A percentile compares a stretch with the other conserved stretches of the same genome.
Evolutionary conservation across 2,797 vertebrate genomes (phyloP).

Genomic region (Anabacerthia variegaticeps): DNA sequence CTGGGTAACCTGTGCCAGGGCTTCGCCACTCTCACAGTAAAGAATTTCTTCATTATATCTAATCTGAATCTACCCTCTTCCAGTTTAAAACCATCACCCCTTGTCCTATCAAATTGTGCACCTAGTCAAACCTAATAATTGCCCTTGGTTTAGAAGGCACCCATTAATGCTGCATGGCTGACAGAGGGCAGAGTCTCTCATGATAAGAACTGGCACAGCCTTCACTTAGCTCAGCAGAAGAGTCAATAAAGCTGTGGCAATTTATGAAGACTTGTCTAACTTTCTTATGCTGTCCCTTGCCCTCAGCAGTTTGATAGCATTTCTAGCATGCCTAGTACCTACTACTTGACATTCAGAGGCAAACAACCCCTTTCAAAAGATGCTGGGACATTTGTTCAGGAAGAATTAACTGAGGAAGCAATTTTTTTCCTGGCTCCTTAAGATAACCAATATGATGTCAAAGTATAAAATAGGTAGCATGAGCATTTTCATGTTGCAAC

Average conservation of each 20-base stretch:
- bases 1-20: neutral
- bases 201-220: neutral
- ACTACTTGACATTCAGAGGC: neutral
- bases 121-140: neutral
- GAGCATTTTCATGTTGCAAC: neutral
- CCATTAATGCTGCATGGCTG: neutral
- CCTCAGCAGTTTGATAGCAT: neutral
- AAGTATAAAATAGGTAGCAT: neutral
- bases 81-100: neutral
- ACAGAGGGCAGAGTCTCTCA: neutral
- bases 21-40: neutral
- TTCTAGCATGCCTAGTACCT: neutral
- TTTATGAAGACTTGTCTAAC: neutral
- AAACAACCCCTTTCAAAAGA: neutral
- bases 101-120: neutral
- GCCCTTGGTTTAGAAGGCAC: neutral
- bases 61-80: neutral
- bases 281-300: neutral
- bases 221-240: neutral
- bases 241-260: neutral
- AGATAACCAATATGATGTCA: neutral
- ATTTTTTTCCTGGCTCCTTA: neutral
- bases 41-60: neutral
- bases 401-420: neutral
- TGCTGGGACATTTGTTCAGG: neutral